These are phyloP conservation scores for Thumatha senex DNA, from an alignment of 2,888 invertebrate genomes.

Conservation along the genomic window DNA sequence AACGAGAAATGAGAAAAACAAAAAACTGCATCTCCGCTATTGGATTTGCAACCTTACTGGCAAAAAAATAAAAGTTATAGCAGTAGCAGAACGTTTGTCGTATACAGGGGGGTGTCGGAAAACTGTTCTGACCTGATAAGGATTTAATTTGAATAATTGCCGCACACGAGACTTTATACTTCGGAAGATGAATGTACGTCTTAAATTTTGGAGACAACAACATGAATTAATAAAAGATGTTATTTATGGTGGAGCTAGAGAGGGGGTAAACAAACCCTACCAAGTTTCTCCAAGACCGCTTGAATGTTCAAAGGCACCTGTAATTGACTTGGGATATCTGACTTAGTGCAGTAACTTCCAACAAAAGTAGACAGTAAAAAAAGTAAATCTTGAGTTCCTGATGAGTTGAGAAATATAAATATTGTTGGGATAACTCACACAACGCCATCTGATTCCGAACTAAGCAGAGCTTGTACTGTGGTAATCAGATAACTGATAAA, in stretches of 20 bases:
- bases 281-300: no score
- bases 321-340: no score
- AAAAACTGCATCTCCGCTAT: slow-evolving; percentile 14
- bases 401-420: no score
- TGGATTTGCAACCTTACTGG: slow-evolving; percentile 27
- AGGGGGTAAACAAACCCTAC: background rate
- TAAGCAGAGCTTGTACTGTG: no score
- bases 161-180: slow-evolving; percentile 54
- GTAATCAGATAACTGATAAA: no score
- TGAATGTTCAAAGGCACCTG: no score
- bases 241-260: slow-evolving; percentile 32
- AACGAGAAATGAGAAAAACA: slow-evolving; percentile 36
- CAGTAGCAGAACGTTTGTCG: slow-evolving; percentile 16
- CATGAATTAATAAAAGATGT: slow-evolving; percentile 33
- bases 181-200: slow-evolving; percentile 67
- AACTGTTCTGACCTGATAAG: slow-evolving; percentile 74
- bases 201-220: slow-evolving; percentile 47
- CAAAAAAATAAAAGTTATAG: slow-evolving; percentile 26
- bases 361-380: no score
- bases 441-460: no score
- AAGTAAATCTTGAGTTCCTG: no score
- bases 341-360: no score
- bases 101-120: slow-evolving; percentile 51
- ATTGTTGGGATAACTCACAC: no score
- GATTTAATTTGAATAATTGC: slow-evolving; percentile 77